Evolutionary conservation across 2,797 vertebrate genomes (phyloP).

Genomic region (Melanotaenia nigrans): DNA sequence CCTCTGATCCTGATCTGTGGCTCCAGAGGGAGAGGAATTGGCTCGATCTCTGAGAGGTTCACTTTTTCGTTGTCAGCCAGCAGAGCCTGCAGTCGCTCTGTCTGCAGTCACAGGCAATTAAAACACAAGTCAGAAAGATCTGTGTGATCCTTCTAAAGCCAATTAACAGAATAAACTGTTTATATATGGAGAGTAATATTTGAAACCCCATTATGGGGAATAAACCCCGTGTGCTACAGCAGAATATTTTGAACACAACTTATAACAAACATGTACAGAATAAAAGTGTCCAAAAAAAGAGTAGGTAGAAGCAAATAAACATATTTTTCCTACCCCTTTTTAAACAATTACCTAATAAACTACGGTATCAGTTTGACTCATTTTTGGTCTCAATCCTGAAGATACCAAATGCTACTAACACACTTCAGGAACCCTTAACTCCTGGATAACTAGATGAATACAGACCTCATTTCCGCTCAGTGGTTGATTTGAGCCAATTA

Average conservation of each 20-base stretch:
- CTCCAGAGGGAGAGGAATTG: conserved; percentile 95
- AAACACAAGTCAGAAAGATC: conserved; percentile 2
- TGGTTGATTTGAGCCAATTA: too few relatives aligned
- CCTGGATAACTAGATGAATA: too few relatives aligned
- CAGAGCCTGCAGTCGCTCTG: conserved; percentile 93
- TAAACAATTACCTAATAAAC: too few relatives aligned
- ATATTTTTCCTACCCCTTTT: too few relatives aligned
- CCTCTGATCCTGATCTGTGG: conserved; percentile 95
- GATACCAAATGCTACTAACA: too few relatives aligned
- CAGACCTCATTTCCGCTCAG: too few relatives aligned
- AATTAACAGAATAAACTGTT: not conserved
- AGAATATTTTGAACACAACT: not conserved
- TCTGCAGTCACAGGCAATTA: conserved; percentile 76
- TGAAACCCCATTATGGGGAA: not conserved
- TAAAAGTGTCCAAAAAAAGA: too few relatives aligned
- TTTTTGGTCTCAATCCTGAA: too few relatives aligned
- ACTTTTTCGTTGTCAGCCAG: conserved; percentile 97
- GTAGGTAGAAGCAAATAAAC: too few relatives aligned
- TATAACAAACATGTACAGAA: too few relatives aligned
- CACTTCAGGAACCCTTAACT: too few relatives aligned
- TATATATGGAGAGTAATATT: not conserved
- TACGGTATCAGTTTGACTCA: too few relatives aligned
- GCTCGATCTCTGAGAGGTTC: conserved; percentile 94
- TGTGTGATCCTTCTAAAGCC: conserved; percentile 7
- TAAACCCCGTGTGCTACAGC: not conserved